Evolutionary conservation across 2,888 invertebrate genomes (phyloP).

Genomic region (Phortica magna): DNA sequence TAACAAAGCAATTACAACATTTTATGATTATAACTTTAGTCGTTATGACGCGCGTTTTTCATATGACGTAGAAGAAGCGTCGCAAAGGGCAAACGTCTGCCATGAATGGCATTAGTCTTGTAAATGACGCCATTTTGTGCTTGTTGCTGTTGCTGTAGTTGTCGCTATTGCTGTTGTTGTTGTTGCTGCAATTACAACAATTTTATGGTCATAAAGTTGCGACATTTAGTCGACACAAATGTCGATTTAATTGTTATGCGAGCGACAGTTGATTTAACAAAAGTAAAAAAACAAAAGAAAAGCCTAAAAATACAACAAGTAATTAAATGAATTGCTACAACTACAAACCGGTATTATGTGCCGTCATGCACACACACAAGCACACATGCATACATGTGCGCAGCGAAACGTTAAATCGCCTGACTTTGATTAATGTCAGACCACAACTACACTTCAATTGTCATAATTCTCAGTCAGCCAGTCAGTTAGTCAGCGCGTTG

Average conservation of each 20-base stretch:
- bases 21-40: slow-evolving; percentile 15
- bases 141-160: neutral
- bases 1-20: slow-evolving; percentile 21
- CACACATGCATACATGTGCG: neutral
- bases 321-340: neutral
- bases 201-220: slow-evolving; percentile 24
- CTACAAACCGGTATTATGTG: neutral
- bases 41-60: neutral
- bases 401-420: slow-evolving; percentile 1
- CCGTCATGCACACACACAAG: neutral
- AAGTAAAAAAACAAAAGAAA: neutral
- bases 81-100: neutral
- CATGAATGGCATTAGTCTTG: neutral
- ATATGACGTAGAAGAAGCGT: neutral
- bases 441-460: neutral
- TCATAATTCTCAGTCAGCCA: neutral
- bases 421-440: slow-evolving; percentile 18
- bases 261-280: neutral
- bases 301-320: slow-evolving; percentile 1
- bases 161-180: neutral
- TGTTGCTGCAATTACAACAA: neutral
- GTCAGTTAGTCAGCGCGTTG: neutral
- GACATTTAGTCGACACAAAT: slow-evolving; percentile 16
- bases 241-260: slow-evolving; percentile 15
- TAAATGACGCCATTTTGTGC: neutral